A percentile compares a stretch with the other conserved stretches of the same genome.
Evolutionary conservation across 2,113 vertebrate genomes (phyloP).

Genomic region (Collichthys lucidus): DNA sequence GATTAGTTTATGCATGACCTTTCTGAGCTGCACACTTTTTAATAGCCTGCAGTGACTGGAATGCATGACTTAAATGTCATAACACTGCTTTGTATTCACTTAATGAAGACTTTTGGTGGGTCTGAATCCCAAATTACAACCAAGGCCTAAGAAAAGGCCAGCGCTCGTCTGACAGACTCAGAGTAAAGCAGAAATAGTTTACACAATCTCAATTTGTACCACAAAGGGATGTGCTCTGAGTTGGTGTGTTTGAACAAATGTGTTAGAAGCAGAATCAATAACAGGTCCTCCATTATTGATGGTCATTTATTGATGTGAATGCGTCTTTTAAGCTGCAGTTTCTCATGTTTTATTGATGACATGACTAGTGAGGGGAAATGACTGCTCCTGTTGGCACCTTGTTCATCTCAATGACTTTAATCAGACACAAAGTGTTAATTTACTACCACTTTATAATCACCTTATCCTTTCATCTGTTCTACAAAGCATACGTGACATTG

Average conservation of each 20-base stretch:
- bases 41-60: constrained; percentile 46
- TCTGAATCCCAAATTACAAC: constrained; percentile 30
- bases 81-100: constrained; percentile 31
- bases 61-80: constrained; percentile 61
- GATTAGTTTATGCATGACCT: constrained; percentile 58
- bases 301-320: constrained; percentile 61
- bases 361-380: constrained; percentile 14
- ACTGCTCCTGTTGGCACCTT: constrained; percentile 30
- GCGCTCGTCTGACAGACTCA: background rate
- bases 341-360: constrained; percentile 66
- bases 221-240: background rate
- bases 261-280: constrained; percentile 59
- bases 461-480: constrained; percentile 12
- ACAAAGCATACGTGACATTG: background rate
- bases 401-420: constrained; percentile 29
- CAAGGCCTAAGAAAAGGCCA: constrained; percentile 20
- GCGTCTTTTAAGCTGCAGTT: constrained; percentile 58
- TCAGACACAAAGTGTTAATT: constrained; percentile 21
- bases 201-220: constrained; percentile 9
- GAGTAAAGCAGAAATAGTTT: constrained; percentile 5
- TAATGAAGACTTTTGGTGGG: constrained; percentile 14
- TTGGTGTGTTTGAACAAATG: constrained; percentile 45
- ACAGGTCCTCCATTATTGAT: constrained; percentile 70
- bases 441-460: constrained; percentile 41
- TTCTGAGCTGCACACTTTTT: constrained; percentile 47